These are phyloP conservation scores for Thalassophryne amazonica DNA, from an alignment of 2,797 vertebrate genomes.

Conservation along the genomic window DNA sequence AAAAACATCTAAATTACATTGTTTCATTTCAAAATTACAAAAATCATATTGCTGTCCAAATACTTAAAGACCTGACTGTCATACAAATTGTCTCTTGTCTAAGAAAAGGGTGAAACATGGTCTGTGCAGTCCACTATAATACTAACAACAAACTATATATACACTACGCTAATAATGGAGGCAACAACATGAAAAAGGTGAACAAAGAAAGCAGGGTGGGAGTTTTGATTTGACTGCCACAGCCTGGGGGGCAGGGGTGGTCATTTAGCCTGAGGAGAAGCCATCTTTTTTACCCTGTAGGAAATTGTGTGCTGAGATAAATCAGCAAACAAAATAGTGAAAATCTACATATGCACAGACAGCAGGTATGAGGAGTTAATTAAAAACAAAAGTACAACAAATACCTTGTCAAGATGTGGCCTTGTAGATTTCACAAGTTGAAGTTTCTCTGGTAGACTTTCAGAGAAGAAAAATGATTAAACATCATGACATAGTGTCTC, in stretches of 20 bases:
- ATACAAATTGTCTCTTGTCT: too few species aligned
- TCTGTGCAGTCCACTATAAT: neutral
- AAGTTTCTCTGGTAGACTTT: constrained; percentile 87
- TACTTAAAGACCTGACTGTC: too few species aligned
- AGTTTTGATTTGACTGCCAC: constrained; percentile 66
- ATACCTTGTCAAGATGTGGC: constrained; percentile 92
- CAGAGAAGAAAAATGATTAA: constrained; percentile 30
- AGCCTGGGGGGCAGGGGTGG: constrained; percentile 52
- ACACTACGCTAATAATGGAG: too few species aligned
- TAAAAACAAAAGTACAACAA: neutral
- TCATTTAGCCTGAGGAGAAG: constrained; percentile 34
- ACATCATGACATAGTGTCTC: neutral
- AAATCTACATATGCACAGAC: constrained; percentile 4
- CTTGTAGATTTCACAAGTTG: constrained; percentile 69
- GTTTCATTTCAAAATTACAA: too few species aligned
- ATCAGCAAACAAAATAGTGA: constrained; percentile 57
- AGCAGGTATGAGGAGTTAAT: neutral
- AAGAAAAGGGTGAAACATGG: neutral
- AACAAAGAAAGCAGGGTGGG: constrained; percentile 46
- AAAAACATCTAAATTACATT: too few species aligned
- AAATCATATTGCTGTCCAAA: too few species aligned
- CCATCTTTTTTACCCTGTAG: constrained; percentile 28
- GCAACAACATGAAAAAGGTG: constrained; percentile 50
- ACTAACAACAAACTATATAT: too few species aligned
- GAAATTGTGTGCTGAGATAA: constrained; percentile 62